These are phyloP conservation scores for Marmota monax DNA, from an alignment of 2,113 vertebrate species.

Conservation along the genomic window DNA sequence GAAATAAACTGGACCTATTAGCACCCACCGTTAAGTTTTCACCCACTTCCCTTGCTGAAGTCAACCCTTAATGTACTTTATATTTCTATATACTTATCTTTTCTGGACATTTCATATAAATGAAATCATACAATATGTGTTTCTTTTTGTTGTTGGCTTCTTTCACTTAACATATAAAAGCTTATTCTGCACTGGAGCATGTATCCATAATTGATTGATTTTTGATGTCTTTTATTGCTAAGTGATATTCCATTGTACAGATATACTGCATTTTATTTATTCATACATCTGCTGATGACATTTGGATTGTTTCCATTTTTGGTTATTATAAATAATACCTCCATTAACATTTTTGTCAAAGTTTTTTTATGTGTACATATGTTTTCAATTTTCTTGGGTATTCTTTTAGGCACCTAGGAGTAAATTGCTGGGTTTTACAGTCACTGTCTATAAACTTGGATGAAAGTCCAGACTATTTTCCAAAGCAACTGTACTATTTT, in stretches of 20 bases:
- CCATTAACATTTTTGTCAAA: not conserved
- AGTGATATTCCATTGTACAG: not conserved
- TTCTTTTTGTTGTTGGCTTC: not conserved
- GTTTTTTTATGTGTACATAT: not conserved
- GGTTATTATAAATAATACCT: not conserved
- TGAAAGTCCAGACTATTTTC: not conserved
- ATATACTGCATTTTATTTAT: not conserved
- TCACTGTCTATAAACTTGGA: not conserved
- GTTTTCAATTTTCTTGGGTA: not conserved
- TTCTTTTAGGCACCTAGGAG: not conserved
- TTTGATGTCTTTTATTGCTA: not conserved
- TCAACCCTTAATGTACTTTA: too few species aligned
- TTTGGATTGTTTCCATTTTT: not conserved
- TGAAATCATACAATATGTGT: not conserved
- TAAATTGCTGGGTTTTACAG: not conserved
- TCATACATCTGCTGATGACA: not conserved
- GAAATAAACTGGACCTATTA: not conserved
- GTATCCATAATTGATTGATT: not conserved
- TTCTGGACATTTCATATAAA: not conserved
- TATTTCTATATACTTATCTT: not conserved
- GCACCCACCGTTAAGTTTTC: not conserved
- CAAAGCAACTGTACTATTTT: not conserved
- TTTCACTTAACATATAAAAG: not conserved
- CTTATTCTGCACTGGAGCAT: not conserved
- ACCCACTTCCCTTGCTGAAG: not conserved